These are phyloP conservation scores for Diplogasteroides magnus DNA, from an alignment of 1,140 invertebrate genomes.

Conservation along the genomic window DNA sequence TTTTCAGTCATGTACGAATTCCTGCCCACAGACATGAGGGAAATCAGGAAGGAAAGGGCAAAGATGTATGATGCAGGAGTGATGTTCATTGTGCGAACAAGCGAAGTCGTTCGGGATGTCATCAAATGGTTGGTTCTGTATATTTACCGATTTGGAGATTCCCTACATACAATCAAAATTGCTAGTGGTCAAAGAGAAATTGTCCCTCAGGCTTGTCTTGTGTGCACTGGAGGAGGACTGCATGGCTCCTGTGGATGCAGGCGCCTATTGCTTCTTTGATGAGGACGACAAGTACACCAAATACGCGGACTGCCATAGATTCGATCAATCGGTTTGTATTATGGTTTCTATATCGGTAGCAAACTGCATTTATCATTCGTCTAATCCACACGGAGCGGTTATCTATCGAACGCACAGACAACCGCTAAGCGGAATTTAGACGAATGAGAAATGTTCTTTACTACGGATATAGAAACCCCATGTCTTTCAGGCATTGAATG, in stretches of 20 bases:
- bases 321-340: slow-evolving; percentile 10
- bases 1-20: neutral
- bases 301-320: slow-evolving; percentile 1
- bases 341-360: too few relatives aligned
- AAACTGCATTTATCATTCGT: too few relatives aligned
- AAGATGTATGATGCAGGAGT: slow-evolving; percentile 10
- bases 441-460: too few relatives aligned
- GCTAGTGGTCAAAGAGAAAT: neutral
- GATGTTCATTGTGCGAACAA: neutral
- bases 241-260: slow-evolving; percentile 4
- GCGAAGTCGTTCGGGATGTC: neutral
- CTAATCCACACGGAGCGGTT: too few relatives aligned
- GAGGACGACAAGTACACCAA: neutral
- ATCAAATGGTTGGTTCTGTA: slow-evolving; percentile 7
- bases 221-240: slow-evolving; percentile 14
- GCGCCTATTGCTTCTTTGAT: neutral
- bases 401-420: too few relatives aligned
- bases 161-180: too few relatives aligned
- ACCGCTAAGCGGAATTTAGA: too few relatives aligned
- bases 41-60: neutral
- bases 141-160: too few relatives aligned
- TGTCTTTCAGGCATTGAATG: neutral
- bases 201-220: slow-evolving; percentile 3
- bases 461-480: too few relatives aligned
- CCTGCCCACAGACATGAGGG: neutral